phyloP scores from a whole-genome alignment of 1,140 invertebrate genomes.

The Caenorhabditis inopinata region DNA sequence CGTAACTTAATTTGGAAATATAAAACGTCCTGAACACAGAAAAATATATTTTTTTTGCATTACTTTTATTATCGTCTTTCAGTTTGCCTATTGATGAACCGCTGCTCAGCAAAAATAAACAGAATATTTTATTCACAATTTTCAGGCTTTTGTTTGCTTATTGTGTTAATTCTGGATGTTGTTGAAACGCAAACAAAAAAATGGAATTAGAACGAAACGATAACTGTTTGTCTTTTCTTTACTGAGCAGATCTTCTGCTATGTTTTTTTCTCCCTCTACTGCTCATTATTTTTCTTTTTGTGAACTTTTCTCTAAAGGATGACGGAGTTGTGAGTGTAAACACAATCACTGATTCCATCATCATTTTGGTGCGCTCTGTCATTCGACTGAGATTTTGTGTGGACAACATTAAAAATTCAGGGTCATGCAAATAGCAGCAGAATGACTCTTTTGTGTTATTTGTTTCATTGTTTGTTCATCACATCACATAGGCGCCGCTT shows the following conservation, averaged over 20 bases:
- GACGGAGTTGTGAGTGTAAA: constrained; percentile 9
- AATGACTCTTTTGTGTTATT: background rate
- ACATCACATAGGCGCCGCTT: background rate
- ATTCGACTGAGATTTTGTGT: background rate
- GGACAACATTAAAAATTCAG: constrained; percentile 31
- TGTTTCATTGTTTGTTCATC: constrained; percentile 21
- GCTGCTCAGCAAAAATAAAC: background rate
- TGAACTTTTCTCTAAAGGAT: constrained; percentile 6
- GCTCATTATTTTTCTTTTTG: constrained; percentile 6
- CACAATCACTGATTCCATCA: constrained; percentile 24
- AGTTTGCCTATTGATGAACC: too few relatives aligned
- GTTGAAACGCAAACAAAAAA: background rate
- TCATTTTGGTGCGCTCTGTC: background rate
- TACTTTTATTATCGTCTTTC: too few relatives aligned
- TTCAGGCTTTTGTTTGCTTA: background rate
- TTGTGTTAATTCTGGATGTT: constrained; percentile 10
- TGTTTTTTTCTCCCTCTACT: background rate
- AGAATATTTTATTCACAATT: background rate
- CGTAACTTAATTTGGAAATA: too few relatives aligned
- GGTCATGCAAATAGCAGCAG: constrained; percentile 29
- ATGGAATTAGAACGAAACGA: background rate
- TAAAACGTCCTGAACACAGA: too few relatives aligned
- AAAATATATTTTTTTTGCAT: too few relatives aligned
- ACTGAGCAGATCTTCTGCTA: background rate
- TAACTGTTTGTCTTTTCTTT: constrained; percentile 22